Percentiles rank a stretch among this genome's conserved stretches.
Conservation (phyloP, 1,140 invertebrate species). For the Apis mellifera region DNA sequence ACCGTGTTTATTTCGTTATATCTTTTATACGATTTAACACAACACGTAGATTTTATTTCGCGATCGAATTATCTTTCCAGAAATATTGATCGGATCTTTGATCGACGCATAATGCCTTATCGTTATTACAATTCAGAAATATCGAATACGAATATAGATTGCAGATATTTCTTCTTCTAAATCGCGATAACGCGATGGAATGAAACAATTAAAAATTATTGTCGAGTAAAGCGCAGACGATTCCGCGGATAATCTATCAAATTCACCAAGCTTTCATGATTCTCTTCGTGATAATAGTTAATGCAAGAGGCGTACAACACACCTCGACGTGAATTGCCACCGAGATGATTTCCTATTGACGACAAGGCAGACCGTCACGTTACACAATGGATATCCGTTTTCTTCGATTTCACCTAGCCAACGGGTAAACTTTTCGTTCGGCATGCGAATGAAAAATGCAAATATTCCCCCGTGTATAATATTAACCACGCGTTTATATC, state of each 20-base stretch:
- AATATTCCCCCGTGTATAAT: slow-evolving; percentile 11
- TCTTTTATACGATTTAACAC: too few relatives aligned
- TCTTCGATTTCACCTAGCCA: slow-evolving; percentile 68
- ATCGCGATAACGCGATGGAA: background rate
- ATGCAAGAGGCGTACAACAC: slow-evolving; percentile 46
- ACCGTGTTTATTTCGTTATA: too few relatives aligned
- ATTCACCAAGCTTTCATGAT: slow-evolving; percentile 25
- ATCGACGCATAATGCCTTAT: too few relatives aligned
- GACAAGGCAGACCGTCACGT: slow-evolving; percentile 37
- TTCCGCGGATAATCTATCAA: slow-evolving; percentile 34
- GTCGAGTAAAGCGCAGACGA: background rate
- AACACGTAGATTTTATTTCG: background rate
- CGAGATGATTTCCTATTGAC: slow-evolving; percentile 54
- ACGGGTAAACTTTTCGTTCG: slow-evolving; percentile 2
- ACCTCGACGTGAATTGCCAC: slow-evolving; percentile 44
- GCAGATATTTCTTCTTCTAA: too few relatives aligned
- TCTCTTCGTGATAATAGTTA: slow-evolving; percentile 39
- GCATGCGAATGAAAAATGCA: slow-evolving; percentile 27
- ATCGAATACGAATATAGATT: too few relatives aligned
- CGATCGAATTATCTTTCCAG: background rate
- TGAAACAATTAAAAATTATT: background rate
- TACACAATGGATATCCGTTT: slow-evolving; percentile 63
- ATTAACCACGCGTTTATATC: background rate
- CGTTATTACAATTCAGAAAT: too few relatives aligned
- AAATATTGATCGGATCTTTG: too few relatives aligned